Evolutionary conservation across 2,888 invertebrate genomes (phyloP).

Genomic region (Euplexia lucipara): DNA sequence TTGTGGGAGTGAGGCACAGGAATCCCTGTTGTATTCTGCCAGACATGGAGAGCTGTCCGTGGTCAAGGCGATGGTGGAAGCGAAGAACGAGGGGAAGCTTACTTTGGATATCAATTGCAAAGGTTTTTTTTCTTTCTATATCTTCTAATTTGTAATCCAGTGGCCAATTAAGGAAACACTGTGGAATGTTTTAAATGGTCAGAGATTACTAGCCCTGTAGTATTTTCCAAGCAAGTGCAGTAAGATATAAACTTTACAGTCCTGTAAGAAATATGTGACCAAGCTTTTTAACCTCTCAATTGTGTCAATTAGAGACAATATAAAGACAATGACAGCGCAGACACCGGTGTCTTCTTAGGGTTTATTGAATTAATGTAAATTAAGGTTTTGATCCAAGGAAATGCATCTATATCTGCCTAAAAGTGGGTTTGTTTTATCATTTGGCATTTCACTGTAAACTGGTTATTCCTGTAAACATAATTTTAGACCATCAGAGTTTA

Average conservation of each 20-base stretch:
- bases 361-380: too few species aligned
- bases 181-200: too few species aligned
- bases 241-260: too few species aligned
- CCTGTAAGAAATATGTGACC: too few species aligned
- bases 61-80: conserved; percentile 90
- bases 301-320: too few species aligned
- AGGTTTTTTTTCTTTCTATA: conserved; percentile 82
- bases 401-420: too few species aligned
- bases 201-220: too few species aligned
- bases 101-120: conserved; percentile 92
- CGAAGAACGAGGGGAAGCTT: conserved; percentile 87
- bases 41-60: conserved; percentile 91
- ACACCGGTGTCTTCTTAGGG: too few species aligned
- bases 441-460: background rate
- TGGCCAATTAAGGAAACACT: too few species aligned
- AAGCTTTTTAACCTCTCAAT: too few species aligned
- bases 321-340: too few species aligned
- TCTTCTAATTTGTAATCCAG: background rate
- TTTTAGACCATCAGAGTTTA: background rate
- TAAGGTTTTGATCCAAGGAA: background rate
- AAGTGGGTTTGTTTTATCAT: background rate
- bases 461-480: background rate
- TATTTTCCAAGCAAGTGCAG: too few species aligned
- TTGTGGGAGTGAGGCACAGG: conserved; percentile 86
- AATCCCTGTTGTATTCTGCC: conserved; percentile 91